A percentile compares a stretch with the other conserved stretches of the same genome.
Conservation (phyloP, 2,797 vertebrate species). For the Hozukius guyotensis region DNA sequence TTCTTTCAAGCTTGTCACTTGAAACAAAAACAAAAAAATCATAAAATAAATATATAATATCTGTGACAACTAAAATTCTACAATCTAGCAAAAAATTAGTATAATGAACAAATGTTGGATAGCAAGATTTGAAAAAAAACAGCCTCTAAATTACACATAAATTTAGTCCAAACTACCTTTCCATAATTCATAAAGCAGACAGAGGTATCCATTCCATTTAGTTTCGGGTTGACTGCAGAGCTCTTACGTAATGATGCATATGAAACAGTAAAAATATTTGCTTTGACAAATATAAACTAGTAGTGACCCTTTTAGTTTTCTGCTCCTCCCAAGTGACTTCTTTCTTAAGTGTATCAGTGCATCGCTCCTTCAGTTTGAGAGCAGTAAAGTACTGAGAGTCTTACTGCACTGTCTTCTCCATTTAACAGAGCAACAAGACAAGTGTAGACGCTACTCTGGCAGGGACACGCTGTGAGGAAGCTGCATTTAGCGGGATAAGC, state of each 20-base stretch:
- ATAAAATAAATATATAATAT: constrained; percentile 5
- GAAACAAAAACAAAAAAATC: background rate
- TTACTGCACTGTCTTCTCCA: constrained; percentile 46
- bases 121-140: background rate
- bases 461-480: constrained; percentile 61
- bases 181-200: constrained; percentile 36
- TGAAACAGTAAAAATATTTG: constrained; percentile 25
- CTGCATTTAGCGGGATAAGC: background rate
- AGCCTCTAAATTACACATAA: constrained; percentile 13
- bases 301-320: constrained; percentile 20
- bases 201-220: constrained; percentile 7
- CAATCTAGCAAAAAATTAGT: background rate
- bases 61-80: background rate
- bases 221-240: constrained; percentile 22
- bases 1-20: background rate
- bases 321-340: constrained; percentile 6
- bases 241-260: constrained; percentile 40
- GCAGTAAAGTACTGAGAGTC: constrained; percentile 21
- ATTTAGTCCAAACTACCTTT: constrained; percentile 13
- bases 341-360: constrained; percentile 6
- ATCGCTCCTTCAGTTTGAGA: background rate
- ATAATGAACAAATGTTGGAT: background rate
- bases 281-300: constrained; percentile 29
- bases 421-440: constrained; percentile 77
- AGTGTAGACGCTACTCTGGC: constrained; percentile 69